phyloP scores from a whole-genome alignment of 2,797 vertebrate species.

The Tamandua tetradactyla region DNA sequence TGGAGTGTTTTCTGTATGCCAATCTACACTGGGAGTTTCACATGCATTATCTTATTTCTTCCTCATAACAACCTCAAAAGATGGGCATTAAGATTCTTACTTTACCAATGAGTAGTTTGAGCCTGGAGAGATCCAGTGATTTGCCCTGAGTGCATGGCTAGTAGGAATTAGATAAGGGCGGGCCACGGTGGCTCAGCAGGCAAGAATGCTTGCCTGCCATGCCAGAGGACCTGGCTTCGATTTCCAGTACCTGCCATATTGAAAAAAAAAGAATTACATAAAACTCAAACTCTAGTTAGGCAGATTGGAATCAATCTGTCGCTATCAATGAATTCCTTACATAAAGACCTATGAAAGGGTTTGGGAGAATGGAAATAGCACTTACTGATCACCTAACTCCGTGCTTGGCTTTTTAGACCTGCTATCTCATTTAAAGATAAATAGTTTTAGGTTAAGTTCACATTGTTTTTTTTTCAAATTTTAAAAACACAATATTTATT shows the following conservation, averaged over 20 bases:
- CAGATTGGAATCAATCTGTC: background rate
- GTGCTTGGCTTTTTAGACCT: background rate
- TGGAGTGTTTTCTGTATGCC: background rate
- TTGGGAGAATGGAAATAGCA: background rate
- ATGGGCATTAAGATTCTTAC: background rate
- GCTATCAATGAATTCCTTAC: background rate
- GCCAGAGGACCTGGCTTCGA: too few species aligned
- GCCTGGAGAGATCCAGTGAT: background rate
- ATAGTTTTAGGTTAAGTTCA: background rate
- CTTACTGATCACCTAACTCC: background rate
- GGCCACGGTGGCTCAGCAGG: too few species aligned
- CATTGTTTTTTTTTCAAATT: background rate
- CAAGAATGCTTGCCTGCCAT: too few species aligned
- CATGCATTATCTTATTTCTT: background rate
- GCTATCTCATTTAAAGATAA: background rate
- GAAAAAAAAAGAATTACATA: too few species aligned
- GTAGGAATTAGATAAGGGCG: background rate
- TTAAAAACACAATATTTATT: background rate
- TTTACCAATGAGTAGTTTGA: background rate
- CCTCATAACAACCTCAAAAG: background rate
- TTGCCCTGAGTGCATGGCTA: background rate
- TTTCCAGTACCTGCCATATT: too few species aligned
- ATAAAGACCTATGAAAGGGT: background rate
- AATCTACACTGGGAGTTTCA: background rate
- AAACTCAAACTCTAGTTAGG: background rate